These are phyloP conservation scores for Onychostruthus taczanowskii DNA, from an alignment of 2,113 vertebrate genomes.

Conservation along the genomic window DNA sequence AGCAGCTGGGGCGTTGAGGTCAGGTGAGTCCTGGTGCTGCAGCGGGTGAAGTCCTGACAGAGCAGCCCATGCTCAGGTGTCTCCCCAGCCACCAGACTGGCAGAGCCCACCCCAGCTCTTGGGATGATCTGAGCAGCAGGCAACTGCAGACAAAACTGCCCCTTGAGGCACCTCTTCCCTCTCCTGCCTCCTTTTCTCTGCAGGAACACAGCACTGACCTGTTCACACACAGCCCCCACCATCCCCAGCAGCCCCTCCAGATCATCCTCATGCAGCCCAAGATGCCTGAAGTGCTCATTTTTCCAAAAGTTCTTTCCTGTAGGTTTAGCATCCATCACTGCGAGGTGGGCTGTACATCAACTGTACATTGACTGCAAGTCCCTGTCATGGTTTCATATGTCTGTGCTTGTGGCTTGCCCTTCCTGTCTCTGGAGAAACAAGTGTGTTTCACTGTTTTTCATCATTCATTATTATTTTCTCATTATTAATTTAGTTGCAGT, in stretches of 20 bases:
- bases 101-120: background rate
- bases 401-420: background rate
- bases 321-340: background rate
- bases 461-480: background rate
- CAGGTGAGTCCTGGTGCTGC: background rate
- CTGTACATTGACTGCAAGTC: background rate
- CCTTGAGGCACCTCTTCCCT: background rate
- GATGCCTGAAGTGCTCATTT: background rate
- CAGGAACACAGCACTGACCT: background rate
- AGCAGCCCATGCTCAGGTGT: accelerated
- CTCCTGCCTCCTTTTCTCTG: background rate
- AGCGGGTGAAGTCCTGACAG: background rate
- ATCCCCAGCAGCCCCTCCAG: background rate
- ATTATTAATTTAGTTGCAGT: background rate
- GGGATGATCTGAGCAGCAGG: background rate
- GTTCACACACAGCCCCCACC: background rate
- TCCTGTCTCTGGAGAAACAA: background rate
- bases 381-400: background rate
- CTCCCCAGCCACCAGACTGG: background rate
- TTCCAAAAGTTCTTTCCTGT: background rate
- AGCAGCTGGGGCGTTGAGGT: accelerated
- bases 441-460: background rate
- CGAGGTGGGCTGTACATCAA: background rate
- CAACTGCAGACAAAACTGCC: background rate
- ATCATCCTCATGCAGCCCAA: background rate